A percentile compares a stretch with the other conserved stretches of the same genome.
Evolutionary conservation across 2,888 invertebrate species (phyloP).

Genomic region (Eubasilissa splendida): DNA sequence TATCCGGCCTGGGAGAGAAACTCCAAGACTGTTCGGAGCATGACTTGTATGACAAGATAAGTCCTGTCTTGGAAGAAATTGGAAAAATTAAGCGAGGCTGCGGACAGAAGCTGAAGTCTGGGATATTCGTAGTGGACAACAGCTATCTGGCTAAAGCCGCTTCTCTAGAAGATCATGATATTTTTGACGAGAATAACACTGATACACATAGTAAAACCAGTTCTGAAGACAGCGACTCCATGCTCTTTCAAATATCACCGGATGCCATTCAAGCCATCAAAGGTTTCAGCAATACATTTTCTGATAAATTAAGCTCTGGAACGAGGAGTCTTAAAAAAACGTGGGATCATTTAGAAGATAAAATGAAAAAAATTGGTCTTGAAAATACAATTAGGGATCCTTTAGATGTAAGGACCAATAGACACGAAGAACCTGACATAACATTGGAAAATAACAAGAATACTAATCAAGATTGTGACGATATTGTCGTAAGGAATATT

Average conservation of each 20-base stretch:
- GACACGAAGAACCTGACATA: conserved; percentile 27
- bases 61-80: conserved; percentile 67
- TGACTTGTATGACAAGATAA: conserved; percentile 62
- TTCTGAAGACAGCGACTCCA: conserved; percentile 54
- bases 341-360: conserved; percentile 71
- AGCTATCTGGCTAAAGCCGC: conserved; percentile 63
- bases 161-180: conserved; percentile 63
- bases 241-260: conserved; percentile 64
- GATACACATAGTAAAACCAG: conserved; percentile 56
- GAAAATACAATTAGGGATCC: conserved; percentile 60
- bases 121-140: conserved; percentile 74
- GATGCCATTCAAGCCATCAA: conserved; percentile 71
- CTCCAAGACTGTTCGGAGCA: conserved; percentile 62
- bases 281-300: conserved; percentile 70
- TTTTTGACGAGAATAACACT: conserved; percentile 59
- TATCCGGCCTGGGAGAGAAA: conserved; percentile 71
- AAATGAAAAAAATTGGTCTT: conserved; percentile 61
- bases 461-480: conserved; percentile 60
- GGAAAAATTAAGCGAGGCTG: conserved; percentile 66
- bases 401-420: conserved; percentile 46
- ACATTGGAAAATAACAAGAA: conserved; percentile 59
- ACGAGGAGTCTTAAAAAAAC: conserved; percentile 73
- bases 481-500: conserved; percentile 67
- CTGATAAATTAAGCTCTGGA: conserved; percentile 71
- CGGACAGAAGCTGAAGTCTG: conserved; percentile 70